Conservation (phyloP, 1,140 invertebrate species). For the Lepidurus apus region DNA sequence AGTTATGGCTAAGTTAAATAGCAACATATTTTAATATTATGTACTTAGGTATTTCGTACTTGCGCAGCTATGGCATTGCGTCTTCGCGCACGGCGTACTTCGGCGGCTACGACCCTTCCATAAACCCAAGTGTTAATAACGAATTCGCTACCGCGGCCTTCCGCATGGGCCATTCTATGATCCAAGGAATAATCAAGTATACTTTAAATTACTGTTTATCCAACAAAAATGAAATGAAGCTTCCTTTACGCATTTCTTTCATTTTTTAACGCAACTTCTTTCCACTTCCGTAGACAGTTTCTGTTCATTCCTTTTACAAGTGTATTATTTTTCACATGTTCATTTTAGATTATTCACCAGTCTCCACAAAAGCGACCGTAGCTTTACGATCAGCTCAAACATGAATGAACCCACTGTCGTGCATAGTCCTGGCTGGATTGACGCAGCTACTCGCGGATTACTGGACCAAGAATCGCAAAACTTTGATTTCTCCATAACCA, state of each 20-base stretch:
- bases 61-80: neutral
- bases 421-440: slow-evolving; percentile 46
- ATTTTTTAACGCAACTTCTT: neutral
- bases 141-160: slow-evolving; percentile 74
- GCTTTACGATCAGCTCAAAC: neutral
- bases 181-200: slow-evolving; percentile 70
- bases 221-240: neutral
- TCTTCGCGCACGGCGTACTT: slow-evolving; percentile 39
- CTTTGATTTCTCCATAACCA: slow-evolving; percentile 58
- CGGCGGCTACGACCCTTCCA: slow-evolving; percentile 49
- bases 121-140: slow-evolving; percentile 73
- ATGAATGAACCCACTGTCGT: slow-evolving; percentile 1
- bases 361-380: neutral
- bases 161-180: slow-evolving; percentile 78
- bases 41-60: neutral
- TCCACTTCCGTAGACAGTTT: neutral
- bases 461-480: slow-evolving; percentile 60
- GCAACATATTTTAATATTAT: neutral
- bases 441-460: slow-evolving; percentile 60
- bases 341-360: neutral
- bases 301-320: neutral
- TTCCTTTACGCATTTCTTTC: neutral
- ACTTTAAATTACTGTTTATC: slow-evolving; percentile 40
- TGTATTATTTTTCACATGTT: neutral
- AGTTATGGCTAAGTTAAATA: neutral